Evolutionary conservation across 53 echinoderm and acorn worm genomes (phyloP).

Genomic region (Arbacia lixula): DNA sequence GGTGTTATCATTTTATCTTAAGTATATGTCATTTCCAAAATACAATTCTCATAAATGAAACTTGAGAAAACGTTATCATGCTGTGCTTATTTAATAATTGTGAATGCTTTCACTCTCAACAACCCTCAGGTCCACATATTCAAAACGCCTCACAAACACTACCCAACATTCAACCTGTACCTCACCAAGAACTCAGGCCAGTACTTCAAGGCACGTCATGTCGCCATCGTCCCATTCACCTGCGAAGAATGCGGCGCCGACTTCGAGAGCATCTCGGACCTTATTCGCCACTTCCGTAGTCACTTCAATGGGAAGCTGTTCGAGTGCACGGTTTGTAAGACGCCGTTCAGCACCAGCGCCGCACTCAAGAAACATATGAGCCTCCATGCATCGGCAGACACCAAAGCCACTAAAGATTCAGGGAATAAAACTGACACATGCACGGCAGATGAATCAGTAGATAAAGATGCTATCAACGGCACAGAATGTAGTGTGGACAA

Average conservation of each 20-base stretch:
- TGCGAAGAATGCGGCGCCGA: slow-evolving; percentile 33
- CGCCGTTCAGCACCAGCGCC: slow-evolving; percentile 22
- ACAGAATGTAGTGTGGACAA: neutral
- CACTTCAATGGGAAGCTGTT: slow-evolving; percentile 27
- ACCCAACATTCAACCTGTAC: slow-evolving; percentile 16
- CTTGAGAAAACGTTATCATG: no score
- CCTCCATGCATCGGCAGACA: neutral
- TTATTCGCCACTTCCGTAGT: slow-evolving; percentile 25
- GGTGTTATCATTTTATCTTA: no score
- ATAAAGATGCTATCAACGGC: neutral
- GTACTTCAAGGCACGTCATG: slow-evolving; percentile 19
- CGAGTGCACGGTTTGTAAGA: slow-evolving; percentile 21
- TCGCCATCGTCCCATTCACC: slow-evolving; percentile 17
- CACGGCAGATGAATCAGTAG: neutral
- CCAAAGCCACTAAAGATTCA: neutral
- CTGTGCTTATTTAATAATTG: no score
- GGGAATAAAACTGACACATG: neutral
- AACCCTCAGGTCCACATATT: no score
- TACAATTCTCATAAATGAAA: no score
- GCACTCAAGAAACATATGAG: slow-evolving; percentile 21
- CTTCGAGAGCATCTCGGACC: slow-evolving; percentile 43
- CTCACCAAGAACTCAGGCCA: slow-evolving; percentile 46
- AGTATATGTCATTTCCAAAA: no score
- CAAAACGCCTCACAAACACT: no score
- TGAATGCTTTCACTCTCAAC: no score